Conservation (phyloP, 2,797 vertebrate genomes). For the Diplodus puntazzo region DNA sequence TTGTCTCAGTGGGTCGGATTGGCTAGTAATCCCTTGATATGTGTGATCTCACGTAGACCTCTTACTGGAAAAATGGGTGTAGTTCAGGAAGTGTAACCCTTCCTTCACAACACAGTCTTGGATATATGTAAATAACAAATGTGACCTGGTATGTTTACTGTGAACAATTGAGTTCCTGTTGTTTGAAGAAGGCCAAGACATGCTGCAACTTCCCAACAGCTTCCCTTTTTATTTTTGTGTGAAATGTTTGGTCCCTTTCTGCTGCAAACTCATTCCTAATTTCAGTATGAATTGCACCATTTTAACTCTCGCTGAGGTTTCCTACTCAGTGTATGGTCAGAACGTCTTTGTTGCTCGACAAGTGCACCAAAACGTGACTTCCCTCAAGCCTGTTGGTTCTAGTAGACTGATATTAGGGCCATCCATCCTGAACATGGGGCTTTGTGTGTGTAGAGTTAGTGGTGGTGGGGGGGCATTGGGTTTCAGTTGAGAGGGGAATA, state of each 20-base stretch:
- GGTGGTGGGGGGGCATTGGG: constrained; percentile 13
- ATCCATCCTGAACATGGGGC: constrained; percentile 38
- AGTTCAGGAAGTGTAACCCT: constrained; percentile 64
- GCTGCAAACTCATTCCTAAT: not conserved
- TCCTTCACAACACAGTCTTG: constrained; percentile 39
- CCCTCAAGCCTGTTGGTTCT: constrained; percentile 35
- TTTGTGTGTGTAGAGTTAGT: constrained; percentile 7
- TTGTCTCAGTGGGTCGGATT: constrained; percentile 42
- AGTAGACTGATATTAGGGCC: constrained; percentile 43
- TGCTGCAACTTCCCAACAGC: not conserved
- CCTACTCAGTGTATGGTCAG: not conserved
- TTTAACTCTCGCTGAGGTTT: constrained; percentile 18
- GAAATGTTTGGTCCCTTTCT: constrained; percentile 16
- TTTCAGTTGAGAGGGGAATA: constrained; percentile 60
- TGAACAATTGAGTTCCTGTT: constrained; percentile 34
- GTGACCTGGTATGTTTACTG: constrained; percentile 21
- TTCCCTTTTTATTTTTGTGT: not conserved
- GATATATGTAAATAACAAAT: constrained; percentile 55
- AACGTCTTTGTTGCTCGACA: constrained; percentile 8
- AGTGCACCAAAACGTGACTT: constrained; percentile 27
- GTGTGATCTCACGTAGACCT: constrained; percentile 40
- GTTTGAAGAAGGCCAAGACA: constrained; percentile 7
- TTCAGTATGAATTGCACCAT: not conserved
- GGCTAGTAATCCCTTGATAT: constrained; percentile 50
- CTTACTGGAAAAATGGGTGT: constrained; percentile 58